A percentile compares a stretch with the other conserved stretches of the same genome.
These are phyloP conservation scores for Oryzias melastigma DNA, from an alignment of 2,113 vertebrate species.

Conservation along the genomic window DNA sequence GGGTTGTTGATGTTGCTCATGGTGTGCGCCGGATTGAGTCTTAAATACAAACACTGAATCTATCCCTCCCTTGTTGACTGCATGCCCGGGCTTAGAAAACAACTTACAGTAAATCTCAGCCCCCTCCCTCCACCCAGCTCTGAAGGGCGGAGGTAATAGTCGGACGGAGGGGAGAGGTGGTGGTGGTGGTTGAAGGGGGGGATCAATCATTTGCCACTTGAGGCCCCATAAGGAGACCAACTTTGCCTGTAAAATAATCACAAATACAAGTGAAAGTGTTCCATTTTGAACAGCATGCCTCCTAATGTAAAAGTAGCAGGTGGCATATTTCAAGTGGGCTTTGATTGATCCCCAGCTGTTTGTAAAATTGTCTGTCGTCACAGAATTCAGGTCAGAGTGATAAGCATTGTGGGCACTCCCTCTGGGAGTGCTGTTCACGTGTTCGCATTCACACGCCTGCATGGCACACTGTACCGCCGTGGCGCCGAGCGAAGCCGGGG, in stretches of 20 bases:
- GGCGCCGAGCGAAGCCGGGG: not conserved
- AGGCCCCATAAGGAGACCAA: conserved; percentile 74
- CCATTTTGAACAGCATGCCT: conserved; percentile 79
- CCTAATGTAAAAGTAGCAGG: conserved; percentile 84
- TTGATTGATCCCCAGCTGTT: conserved; percentile 84
- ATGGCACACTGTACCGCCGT: conserved; percentile 7
- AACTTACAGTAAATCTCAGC: conserved; percentile 68
- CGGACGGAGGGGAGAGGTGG: conserved; percentile 9
- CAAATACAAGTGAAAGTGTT: conserved; percentile 78
- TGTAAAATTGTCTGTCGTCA: conserved; percentile 80
- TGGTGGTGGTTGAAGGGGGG: conserved; percentile 41
- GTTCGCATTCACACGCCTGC: conserved; percentile 46
- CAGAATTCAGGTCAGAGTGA: conserved; percentile 83
- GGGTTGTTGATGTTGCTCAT: conserved; percentile 21
- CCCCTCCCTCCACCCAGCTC: conserved; percentile 57
- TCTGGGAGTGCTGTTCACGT: conserved; percentile 62
- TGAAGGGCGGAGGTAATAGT: conserved; percentile 57
- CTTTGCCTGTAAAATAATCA: conserved; percentile 80
- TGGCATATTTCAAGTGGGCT: conserved; percentile 77
- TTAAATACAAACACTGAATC: conserved; percentile 68
- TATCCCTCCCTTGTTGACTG: conserved; percentile 60
- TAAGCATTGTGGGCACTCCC: conserved; percentile 76
- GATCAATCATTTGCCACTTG: conserved; percentile 75
- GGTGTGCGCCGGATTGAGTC: conserved; percentile 52
- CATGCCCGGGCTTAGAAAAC: conserved; percentile 61